phyloP scores from a whole-genome alignment of 2,797 vertebrate species.

The Myiotriccus ornatus region DNA sequence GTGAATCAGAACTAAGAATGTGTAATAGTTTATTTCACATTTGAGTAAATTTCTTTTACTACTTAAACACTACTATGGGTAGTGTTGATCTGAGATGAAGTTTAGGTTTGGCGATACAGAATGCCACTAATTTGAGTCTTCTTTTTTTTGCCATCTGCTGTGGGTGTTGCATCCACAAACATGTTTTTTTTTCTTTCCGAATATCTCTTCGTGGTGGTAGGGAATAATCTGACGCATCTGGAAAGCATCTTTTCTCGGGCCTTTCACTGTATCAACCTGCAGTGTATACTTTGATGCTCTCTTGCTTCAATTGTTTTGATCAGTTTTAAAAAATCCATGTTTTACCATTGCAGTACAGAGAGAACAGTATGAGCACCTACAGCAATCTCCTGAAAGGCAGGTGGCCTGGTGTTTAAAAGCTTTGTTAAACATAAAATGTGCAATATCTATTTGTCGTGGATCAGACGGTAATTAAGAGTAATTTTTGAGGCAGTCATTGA shows the following conservation, averaged over 20 bases:
- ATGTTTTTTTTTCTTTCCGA: not conserved
- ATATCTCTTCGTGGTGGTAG: not conserved
- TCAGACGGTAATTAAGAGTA: not conserved
- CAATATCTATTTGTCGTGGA: not conserved
- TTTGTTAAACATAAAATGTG: not conserved
- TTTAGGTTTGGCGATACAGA: slow-evolving; percentile 53
- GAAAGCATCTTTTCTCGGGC: not conserved
- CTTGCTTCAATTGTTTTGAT: not conserved
- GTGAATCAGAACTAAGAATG: slow-evolving; percentile 65
- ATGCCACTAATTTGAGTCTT: slow-evolving; percentile 56
- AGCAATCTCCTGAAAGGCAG: not conserved
- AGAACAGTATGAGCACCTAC: not conserved
- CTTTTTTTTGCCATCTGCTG: slow-evolving; percentile 58
- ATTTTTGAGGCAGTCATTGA: not conserved
- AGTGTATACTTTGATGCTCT: not conserved
- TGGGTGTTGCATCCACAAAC: slow-evolving; percentile 32
- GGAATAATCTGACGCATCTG: slow-evolving; percentile 4
- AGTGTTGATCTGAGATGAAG: slow-evolving; percentile 59
- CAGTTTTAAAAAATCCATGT: not conserved
- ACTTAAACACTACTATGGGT: slow-evolving; percentile 55
- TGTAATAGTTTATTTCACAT: slow-evolving; percentile 71
- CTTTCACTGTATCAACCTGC: not conserved
- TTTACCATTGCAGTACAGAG: not conserved
- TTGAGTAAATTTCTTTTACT: slow-evolving; percentile 58
- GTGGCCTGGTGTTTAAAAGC: not conserved